Percentiles rank a stretch among this genome's conserved stretches.
phyloP scores from a whole-genome alignment of 1,140 invertebrate genomes.

The Drosophila watanabei region DNA sequence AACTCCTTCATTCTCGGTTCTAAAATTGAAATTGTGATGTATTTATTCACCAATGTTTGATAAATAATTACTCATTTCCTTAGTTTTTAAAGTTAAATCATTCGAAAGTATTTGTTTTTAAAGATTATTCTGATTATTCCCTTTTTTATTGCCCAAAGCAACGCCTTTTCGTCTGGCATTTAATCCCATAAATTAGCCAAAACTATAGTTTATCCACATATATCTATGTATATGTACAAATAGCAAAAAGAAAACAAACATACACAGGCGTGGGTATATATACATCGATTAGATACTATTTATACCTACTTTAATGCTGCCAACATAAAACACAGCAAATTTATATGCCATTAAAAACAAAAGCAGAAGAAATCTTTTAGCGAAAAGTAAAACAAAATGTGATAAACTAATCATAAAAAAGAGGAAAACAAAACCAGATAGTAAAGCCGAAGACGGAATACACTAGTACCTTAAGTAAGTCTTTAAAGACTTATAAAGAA shows the following conservation, averaged over 20 bases:
- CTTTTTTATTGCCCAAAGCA: not conserved
- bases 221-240: not conserved
- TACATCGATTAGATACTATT: conserved; percentile 30
- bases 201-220: conserved; percentile 15
- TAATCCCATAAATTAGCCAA: conserved; percentile 31
- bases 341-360: conserved; percentile 56
- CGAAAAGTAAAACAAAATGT: conserved; percentile 15
- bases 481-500: not conserved
- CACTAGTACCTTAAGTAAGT: not conserved
- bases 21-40: conserved; percentile 14
- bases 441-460: not conserved
- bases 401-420: conserved; percentile 28
- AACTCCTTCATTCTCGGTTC: no score
- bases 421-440: no score
- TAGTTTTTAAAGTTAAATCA: not conserved
- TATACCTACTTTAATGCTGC: conserved; percentile 46
- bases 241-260: conserved; percentile 27
- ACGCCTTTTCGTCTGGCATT: conserved; percentile 28
- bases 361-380: conserved; percentile 23
- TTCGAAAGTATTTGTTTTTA: not conserved
- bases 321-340: conserved; percentile 55
- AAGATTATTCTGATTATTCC: not conserved
- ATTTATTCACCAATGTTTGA: not conserved
- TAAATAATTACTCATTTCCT: not conserved
- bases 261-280: conserved; percentile 6